Base-by-base conservation (phyloP, 2,797 vertebrate genomes). In the Catamblyrhynchus diadema region DNA sequence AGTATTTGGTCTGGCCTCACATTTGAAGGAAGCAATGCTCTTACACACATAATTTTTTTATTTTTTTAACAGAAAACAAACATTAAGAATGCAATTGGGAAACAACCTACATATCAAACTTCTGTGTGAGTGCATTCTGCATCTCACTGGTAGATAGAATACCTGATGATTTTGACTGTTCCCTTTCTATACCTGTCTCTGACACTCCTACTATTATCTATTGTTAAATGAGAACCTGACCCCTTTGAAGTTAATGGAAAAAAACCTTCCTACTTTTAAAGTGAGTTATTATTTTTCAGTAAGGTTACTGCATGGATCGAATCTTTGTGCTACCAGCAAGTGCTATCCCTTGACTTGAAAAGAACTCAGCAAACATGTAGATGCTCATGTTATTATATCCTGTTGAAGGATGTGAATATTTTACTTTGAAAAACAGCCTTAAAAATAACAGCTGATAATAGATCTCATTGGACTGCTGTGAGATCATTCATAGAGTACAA, bases 171-270 rank as follows among this genome's bases (percentile, higher is more conserved):
- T 93, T 86, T 80, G 28, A 25, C 50, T 72, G 17, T 37, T 81
- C 15, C 12, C 14, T 92, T 86, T 82, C n/a, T 66, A 8, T 32
- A 72, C 24, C 25, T 86, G 12, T 39, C 51, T 86, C 37, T 92
- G 53, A 77, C 11, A 57, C 20, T 77, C 27, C 35, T 86, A 45
- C 24, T 14, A 56, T 64, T 93, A 77, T 30, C 27, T 54, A 28
- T 72, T 91, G 61, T 61, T 92, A 86, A 81, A 50, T 70, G 42
- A 94, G 82, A 95, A 86, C 17, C 33, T 75, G 50, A 83, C 35
- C 54, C 13, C 70, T 86, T 59, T 69, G 65, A 92, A 88, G 61
- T 39, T 78, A 78, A 92, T 66, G 72, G 62, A 50, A 74, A 74
- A 87, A 95, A 88, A 1, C 6, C 12, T 53, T 91, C 20, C 27